Base-by-base conservation (phyloP, 2,113 vertebrate species). In the Leucopsar rothschildi region DNA sequence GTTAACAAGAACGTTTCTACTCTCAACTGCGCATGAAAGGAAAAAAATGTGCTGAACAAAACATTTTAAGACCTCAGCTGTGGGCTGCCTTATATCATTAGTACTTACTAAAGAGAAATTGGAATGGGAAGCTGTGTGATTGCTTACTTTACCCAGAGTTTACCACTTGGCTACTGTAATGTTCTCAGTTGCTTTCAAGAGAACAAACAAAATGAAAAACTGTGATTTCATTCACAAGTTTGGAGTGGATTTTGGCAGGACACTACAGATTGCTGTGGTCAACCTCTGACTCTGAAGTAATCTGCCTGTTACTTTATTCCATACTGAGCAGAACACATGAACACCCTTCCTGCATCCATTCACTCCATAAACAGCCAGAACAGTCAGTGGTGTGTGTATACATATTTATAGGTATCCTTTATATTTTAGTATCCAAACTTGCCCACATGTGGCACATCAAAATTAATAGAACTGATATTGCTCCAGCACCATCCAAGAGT, bases 241-340 rank as follows among this genome's bases (percentile, higher is more conserved):
- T 82, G 66, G 73, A 84, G 39, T 76, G 53, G 42, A 72, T 92
- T 96, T 95, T 97, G 96, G 93, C 94, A 95, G 78, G 27, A 87
- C 45, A 70, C 50, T 35, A 56, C 40, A 85, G 31, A 87, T 55
- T 33, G 42, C 73, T 94, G 81, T 29, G 63, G 78, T 85, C 63
- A 89, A 0, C 39, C 75, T 77, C 82, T 59, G 55, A 76, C 71
- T 90, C 57, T 73, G 39, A 90, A 93, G 59, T 45, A 89, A 92
- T 71, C 39, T 56, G 73, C 33, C 39, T 85, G 52, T 70, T 73
- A 73, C 52, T 89, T 80, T 70, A 81, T 59, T 73, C 75, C 88
- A 0, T 57, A 56, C 59, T 37, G 35, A 89, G 35, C 19, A 70
- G 21, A 90, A 57, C 0, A 1, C 39, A n/a, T 40, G 40, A 79